phyloP scores from a whole-genome alignment of 2,113 vertebrate species.

The Morone saxatilis region DNA sequence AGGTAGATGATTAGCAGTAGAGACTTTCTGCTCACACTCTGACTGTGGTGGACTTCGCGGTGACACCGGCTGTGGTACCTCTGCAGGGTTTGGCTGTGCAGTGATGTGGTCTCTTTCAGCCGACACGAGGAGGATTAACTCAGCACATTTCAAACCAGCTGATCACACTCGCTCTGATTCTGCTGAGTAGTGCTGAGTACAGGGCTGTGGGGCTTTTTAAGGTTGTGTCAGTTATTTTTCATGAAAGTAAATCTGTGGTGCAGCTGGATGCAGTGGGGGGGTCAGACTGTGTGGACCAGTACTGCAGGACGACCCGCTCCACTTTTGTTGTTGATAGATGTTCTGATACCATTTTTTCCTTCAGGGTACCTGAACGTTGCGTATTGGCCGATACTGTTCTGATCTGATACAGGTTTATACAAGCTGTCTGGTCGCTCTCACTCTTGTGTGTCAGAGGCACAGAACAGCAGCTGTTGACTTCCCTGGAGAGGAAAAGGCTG shows the following conservation, averaged over 20 bases:
- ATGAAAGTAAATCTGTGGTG: constrained; percentile 28
- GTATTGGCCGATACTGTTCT: too few species aligned
- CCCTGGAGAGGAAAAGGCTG: too few species aligned
- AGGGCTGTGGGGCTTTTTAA: constrained; percentile 13
- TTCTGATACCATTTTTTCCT: too few species aligned
- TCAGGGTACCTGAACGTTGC: too few species aligned
- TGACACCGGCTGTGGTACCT: too few species aligned
- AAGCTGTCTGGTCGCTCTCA: too few species aligned
- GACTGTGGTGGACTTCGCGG: too few species aligned
- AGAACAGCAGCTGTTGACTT: too few species aligned
- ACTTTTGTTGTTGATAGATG: too few species aligned
- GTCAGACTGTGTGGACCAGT: constrained; percentile 1
- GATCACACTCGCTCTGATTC: constrained; percentile 2
- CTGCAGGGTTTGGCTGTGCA: constrained; percentile 40
- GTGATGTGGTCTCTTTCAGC: constrained; percentile 27
- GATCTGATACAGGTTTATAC: too few species aligned
- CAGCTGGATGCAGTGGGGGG: not conserved
- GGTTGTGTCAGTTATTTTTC: constrained; percentile 24
- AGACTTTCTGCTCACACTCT: not conserved
- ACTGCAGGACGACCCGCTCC: too few species aligned
- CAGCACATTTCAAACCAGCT: constrained; percentile 50
- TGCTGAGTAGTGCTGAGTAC: constrained; percentile 59
- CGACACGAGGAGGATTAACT: constrained; percentile 31
- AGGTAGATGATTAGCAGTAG: not conserved
- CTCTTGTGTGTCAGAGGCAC: too few species aligned